phyloP scores from a whole-genome alignment of 2,797 vertebrate species.

The Notolepis coatsorum region DNA sequence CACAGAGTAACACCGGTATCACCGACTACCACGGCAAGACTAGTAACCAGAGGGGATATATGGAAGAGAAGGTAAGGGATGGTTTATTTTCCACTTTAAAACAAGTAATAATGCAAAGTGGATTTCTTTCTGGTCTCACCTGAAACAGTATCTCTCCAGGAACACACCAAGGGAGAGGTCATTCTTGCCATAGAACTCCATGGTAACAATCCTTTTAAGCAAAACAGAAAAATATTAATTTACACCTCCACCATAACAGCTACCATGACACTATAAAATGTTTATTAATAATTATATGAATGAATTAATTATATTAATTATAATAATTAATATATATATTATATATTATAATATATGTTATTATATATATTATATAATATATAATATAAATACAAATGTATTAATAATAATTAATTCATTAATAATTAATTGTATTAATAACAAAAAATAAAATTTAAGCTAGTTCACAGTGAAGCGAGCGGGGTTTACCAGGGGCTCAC shows the following conservation, averaged over 20 bases:
- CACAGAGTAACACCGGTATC: no score
- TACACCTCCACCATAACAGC: no score
- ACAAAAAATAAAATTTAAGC: no score
- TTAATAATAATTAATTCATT: no score
- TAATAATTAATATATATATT: background rate
- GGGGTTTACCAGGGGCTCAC: constrained; percentile 95
- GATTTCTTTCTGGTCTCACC: constrained; percentile 75
- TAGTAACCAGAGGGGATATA: no score
- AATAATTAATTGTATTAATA: no score
- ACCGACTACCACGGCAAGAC: no score
- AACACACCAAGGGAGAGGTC: constrained; percentile 97
- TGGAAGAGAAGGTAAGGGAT: no score
- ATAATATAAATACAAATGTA: no score
- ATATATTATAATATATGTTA: background rate
- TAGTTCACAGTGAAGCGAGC: no score
- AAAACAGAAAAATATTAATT: no score
- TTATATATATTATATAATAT: rapidly evolving
- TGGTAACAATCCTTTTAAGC: constrained; percentile 93
- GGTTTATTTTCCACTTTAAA: background rate
- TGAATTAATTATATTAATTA: background rate
- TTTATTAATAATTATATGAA: background rate
- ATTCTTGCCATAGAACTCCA: constrained; percentile 99
- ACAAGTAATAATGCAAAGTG: background rate
- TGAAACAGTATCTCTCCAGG: constrained; percentile 97
- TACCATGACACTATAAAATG: no score